Evolutionary conservation across 2,113 vertebrate genomes (phyloP).

Genomic region (Ceratotherium simum): DNA sequence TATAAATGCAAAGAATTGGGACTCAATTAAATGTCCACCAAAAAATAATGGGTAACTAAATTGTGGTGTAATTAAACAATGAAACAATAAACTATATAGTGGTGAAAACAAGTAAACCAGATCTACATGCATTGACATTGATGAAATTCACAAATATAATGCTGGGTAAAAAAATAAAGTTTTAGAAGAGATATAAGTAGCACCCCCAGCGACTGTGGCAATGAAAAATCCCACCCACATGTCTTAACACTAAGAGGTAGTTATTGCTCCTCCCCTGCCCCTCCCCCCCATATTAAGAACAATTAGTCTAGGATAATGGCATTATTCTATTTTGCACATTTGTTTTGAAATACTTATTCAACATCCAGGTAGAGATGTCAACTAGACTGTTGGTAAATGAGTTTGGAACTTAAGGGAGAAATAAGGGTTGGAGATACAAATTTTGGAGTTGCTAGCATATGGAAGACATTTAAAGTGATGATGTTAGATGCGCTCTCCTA

Average conservation of each 20-base stretch:
- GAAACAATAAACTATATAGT: neutral
- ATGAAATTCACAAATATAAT: slow-evolving; percentile 33
- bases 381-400: neutral
- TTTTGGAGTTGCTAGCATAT: neutral
- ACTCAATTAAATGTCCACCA: neutral
- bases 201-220: neutral
- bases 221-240: neutral
- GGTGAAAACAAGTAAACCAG: neutral
- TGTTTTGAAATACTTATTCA: neutral
- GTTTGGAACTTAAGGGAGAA: neutral
- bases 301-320: neutral
- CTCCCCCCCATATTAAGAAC: neutral
- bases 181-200: neutral
- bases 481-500: neutral
- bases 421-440: neutral
- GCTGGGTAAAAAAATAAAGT: neutral
- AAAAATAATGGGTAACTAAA: neutral
- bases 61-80: neutral
- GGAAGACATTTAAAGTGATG: neutral
- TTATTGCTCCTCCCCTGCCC: neutral
- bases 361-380: neutral
- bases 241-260: neutral
- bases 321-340: neutral
- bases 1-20: slow-evolving; percentile 7
- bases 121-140: neutral